phyloP scores from a whole-genome alignment of 37 sponge, comb jelly and placozoan species.

The Eunapius fragilis region DNA sequence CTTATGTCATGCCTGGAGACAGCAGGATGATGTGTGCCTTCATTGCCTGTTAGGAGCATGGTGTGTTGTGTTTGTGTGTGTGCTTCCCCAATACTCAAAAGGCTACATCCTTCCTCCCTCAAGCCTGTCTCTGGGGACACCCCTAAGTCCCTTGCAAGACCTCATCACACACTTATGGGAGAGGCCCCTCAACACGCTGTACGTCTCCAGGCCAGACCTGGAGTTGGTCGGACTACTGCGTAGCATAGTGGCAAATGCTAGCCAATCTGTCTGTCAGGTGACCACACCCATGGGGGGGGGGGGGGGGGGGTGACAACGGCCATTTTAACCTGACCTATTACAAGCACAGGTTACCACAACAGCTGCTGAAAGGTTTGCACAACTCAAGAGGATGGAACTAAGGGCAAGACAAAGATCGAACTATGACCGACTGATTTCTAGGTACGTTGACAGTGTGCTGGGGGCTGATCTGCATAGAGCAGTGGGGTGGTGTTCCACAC shows the following conservation, averaged over 20 bases:
- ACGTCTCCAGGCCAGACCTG: conserved; percentile 24
- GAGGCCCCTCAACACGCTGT: conserved; percentile 24
- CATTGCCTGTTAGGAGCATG: neutral
- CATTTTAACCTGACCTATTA: neutral
- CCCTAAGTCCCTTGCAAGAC: neutral
- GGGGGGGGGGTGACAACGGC: neutral
- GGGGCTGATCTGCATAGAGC: neutral
- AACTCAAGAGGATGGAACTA: conserved; percentile 28
- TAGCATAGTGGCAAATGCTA: conserved; percentile 14
- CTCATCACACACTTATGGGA: conserved; percentile 26
- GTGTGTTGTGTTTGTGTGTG: too few species aligned
- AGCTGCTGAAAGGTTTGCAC: conserved; percentile 26
- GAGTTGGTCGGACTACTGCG: conserved; percentile 64
- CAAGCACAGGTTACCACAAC: neutral
- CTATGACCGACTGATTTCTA: conserved; percentile 47
- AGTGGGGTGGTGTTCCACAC: neutral
- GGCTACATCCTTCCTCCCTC: neutral
- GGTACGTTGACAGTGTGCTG: conserved; percentile 9
- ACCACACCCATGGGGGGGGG: neutral
- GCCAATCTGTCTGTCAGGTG: conserved; percentile 48
- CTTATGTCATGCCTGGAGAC: neutral
- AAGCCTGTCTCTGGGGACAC: neutral
- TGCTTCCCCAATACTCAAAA: neutral
- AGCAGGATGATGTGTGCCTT: neutral
- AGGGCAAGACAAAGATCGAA: conserved; percentile 69